phyloP scores from a whole-genome alignment of 2,888 invertebrate species.

The Ophonus ardosiacus region DNA sequence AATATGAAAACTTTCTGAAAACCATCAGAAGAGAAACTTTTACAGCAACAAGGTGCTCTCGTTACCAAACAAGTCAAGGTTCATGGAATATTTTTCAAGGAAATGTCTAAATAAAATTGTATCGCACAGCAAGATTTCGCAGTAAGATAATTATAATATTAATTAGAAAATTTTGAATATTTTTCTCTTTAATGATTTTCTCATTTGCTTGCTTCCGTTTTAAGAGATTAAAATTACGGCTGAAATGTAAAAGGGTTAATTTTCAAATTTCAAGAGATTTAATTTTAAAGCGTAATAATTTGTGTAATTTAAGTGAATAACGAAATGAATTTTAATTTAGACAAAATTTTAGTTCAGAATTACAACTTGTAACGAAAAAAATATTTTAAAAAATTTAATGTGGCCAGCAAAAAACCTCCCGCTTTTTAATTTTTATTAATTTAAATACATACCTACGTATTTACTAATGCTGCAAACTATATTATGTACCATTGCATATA shows the following conservation, averaged over 20 bases:
- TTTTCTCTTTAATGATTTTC: background rate
- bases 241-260: conserved; percentile 6
- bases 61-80: conserved; percentile 13
- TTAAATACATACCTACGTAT: too few relatives aligned
- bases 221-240: conserved; percentile 18
- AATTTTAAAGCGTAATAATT: background rate
- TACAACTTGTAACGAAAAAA: background rate
- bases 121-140: background rate
- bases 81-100: conserved; percentile 19
- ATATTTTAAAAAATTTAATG: background rate
- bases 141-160: conserved; percentile 23
- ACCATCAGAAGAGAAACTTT: background rate
- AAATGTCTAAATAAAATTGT: conserved; percentile 20
- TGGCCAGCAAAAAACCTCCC: too few relatives aligned
- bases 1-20: conserved; percentile 54
- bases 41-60: conserved; percentile 27
- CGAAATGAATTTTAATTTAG: conserved; percentile 2
- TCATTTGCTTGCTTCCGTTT: background rate
- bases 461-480: too few relatives aligned
- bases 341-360: background rate
- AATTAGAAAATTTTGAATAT: background rate
- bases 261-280: conserved; percentile 7
- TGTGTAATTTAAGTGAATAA: background rate
- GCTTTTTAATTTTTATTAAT: too few relatives aligned
- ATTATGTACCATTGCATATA: too few relatives aligned